Base-by-base conservation (phyloP, 2,888 invertebrate species). In the Nephrotoma guestfalica region DNA sequence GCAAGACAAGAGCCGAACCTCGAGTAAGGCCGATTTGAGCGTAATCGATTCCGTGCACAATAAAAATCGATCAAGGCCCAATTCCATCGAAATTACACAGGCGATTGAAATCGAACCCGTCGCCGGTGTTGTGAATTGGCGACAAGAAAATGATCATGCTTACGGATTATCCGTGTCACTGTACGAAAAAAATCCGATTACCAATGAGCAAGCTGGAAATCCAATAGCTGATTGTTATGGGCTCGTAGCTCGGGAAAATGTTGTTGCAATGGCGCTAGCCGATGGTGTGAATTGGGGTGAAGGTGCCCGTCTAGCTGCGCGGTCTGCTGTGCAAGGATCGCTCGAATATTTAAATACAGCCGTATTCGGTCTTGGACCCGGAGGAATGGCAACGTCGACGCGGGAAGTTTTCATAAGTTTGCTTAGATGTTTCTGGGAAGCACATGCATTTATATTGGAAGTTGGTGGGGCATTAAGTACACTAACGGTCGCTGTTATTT, bases 221-320 rank as follows among this genome's bases (percentile, higher is more conserved):
- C 97, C 97, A 0, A 96, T 97, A 88, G 97, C 97, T 15, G 97
- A 97, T 92, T 96, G 96, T 89, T 97, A 96, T 92, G 97, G 95
- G 0, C 92, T 97, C 87, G 95, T 94, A 51, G 93, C 94, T 4
- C 92, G 94, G 86, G 93, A 93, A n/a, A 95, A 97, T 92, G 95
- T 94, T 87, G 95, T 95, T 15, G 93, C 97, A 87, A 92, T 97
- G 90, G 95, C 96, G 13, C 93, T 97, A 87, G 97, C 97, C 3
- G 97, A 97, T 92, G 97, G 97, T 41, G 97, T 97, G 2, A 97
- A 97, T 91, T 97, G 97, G 97, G 97, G 97, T 91, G 95, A 96
- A 90, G 96, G 96, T 89, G 96, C 97, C 40, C 94, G 95, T 87
- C 92, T 96, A 88, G 97, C 97, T 15, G 96, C 96, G n/a, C 93